Percentiles rank a stretch among this genome's conserved stretches.
phyloP scores from a whole-genome alignment of 2,888 invertebrate genomes.

The Phengaris arion region DNA sequence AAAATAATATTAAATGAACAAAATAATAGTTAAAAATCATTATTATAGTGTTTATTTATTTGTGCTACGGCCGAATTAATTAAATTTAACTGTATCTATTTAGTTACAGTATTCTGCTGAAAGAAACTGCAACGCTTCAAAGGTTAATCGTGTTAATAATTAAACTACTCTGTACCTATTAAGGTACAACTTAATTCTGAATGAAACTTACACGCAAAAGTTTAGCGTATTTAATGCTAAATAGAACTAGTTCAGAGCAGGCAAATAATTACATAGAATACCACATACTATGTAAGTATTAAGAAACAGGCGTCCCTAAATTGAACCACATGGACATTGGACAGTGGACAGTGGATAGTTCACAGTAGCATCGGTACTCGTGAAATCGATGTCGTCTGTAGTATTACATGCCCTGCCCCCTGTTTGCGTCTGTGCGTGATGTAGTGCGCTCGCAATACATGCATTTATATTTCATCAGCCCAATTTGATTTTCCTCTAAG shows the following conservation, averaged over 20 bases:
- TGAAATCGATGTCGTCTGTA: constrained; percentile 43
- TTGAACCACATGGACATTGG: constrained; percentile 42
- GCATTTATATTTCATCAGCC: constrained; percentile 34
- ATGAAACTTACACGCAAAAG: too few relatives aligned
- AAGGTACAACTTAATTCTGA: too few relatives aligned
- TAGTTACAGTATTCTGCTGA: too few relatives aligned
- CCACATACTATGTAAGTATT: neutral
- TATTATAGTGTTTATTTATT: too few relatives aligned
- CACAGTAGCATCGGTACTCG: constrained; percentile 28
- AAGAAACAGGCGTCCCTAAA: constrained; percentile 43
- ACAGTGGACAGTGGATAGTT: too few relatives aligned
- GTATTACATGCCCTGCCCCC: constrained; percentile 51
- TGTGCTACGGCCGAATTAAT: too few relatives aligned
- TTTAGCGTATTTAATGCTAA: neutral
- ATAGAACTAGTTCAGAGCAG: neutral
- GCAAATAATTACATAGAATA: neutral
- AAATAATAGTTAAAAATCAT: too few relatives aligned
- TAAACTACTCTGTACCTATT: too few relatives aligned
- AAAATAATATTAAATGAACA: too few relatives aligned
- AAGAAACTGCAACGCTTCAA: too few relatives aligned
- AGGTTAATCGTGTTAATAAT: too few relatives aligned
- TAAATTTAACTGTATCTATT: too few relatives aligned
- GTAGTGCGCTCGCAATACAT: constrained; percentile 46
- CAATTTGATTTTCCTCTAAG: constrained; percentile 8
- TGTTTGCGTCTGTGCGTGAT: constrained; percentile 58